phyloP scores from a whole-genome alignment of 2,113 vertebrate species.

The Atractosteus spatula region DNA sequence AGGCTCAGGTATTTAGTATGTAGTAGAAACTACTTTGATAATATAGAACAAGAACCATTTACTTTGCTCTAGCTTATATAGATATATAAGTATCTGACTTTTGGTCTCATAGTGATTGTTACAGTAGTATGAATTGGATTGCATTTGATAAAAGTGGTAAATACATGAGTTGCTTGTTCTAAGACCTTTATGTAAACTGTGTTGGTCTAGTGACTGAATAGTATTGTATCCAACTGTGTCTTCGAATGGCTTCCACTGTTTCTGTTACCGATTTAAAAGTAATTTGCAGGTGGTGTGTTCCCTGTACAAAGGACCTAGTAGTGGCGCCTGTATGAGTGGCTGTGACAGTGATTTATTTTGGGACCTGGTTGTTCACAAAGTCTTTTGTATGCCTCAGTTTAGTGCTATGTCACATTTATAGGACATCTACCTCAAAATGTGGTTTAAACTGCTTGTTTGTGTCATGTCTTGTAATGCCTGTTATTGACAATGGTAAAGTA shows the following conservation, averaged over 20 bases:
- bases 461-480: no score
- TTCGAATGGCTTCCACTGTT: neutral
- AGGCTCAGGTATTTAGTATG: constrained; percentile 6
- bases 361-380: neutral
- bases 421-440: no score
- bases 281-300: neutral
- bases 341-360: constrained; percentile 4
- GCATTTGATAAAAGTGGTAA: neutral
- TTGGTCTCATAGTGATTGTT: no score
- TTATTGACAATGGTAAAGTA: no score
- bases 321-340: neutral
- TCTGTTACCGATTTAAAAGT: neutral
- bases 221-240: neutral
- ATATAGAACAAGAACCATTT: neutral
- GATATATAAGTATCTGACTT: no score
- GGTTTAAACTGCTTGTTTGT: no score
- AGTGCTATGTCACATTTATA: neutral
- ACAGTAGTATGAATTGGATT: no score
- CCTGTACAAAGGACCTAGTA: neutral
- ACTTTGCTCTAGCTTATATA: neutral
- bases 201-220: neutral
- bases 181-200: no score
- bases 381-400: neutral
- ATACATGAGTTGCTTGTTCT: neutral
- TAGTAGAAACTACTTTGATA: neutral